Base-by-base conservation (phyloP, 2,888 invertebrate species). In the Lasius fuliginosus region DNA sequence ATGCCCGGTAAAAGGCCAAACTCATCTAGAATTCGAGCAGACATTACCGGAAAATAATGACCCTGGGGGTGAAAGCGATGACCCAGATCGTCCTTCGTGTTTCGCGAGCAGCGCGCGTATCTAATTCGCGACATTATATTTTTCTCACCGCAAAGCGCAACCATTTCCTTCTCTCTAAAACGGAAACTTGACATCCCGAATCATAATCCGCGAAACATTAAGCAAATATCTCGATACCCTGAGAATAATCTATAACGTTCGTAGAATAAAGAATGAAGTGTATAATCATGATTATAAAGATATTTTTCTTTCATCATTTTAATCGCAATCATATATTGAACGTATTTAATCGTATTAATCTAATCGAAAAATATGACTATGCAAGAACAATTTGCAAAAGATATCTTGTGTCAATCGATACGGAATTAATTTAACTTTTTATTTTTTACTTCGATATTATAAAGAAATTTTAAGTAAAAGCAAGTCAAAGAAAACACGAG, bases 21-120 rank as follows among this genome's bases (percentile, higher is more conserved):
- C 60, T 81, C 79, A 81, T 81, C 73, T 71, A 60, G 73, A 81
- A 81, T 81, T 81, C 79, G 79, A 81, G 73, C 36, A 46, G 73
- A 81, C 79, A 81, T 81, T 81, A 81, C 79, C 60, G 79, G 73
- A 81, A 73, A 81, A 81, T 81, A 73, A 81, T 81, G 79, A 79
- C 36, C 73, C 67, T 33, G 23, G 60, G 30, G 73, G 49, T 81
- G 73, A 81, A 81, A 73, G 79, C 79, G 79, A 62, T 73, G 73
- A 81, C 73, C 79, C 60, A 73, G 36, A 81, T 81, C 46, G 79
- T 46, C 33, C 79, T 60, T 46, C 46, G 49, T 18, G 58, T 27
- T 11, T 40, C 30, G 56, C 53, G 53, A 49, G 12, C 65, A 27
- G 15, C 42, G 77, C 56, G 58, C 53, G 30, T 23, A 71, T 79